Percentiles rank a stretch among this genome's conserved stretches.
Conservation (phyloP, 2,888 invertebrate species). For the Esperia sulphurella region DNA sequence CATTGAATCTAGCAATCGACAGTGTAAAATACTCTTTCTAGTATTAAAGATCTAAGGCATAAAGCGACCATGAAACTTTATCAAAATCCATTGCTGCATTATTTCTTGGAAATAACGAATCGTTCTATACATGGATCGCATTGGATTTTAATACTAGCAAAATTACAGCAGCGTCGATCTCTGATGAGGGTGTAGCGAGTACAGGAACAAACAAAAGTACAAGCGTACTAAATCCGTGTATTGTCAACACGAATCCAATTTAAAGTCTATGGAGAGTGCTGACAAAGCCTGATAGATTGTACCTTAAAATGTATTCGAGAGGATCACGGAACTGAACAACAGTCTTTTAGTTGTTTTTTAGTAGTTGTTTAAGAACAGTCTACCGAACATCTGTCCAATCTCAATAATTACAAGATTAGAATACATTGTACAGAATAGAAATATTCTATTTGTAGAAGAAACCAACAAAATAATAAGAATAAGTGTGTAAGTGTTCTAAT, state of each 20-base stretch:
- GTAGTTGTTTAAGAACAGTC: no score
- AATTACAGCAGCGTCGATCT: neutral
- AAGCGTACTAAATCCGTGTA: constrained; percentile 61
- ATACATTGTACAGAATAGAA: neutral
- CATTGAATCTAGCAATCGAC: constrained; percentile 49
- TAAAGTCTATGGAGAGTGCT: constrained; percentile 65
- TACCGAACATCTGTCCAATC: neutral
- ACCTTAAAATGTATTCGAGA: constrained; percentile 51
- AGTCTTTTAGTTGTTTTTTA: no score
- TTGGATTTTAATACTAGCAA: neutral
- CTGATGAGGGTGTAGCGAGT: constrained; percentile 22
- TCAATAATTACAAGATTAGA: neutral
- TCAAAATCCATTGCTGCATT: constrained; percentile 27
- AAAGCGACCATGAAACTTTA: constrained; percentile 6
- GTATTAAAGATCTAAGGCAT: constrained; percentile 19
- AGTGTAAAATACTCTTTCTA: constrained; percentile 45
- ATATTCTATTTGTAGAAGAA: neutral
- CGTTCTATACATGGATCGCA: constrained; percentile 12
- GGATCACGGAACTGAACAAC: constrained; percentile 20
- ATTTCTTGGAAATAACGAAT: neutral
- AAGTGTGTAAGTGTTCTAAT: no score
- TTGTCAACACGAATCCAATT: constrained; percentile 75
- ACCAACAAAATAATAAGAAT: neutral
- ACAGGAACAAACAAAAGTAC: constrained; percentile 54
- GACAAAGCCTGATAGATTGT: constrained; percentile 75